These are phyloP conservation scores for Prinia subflava DNA, from an alignment of 2,113 vertebrate genomes.

Conservation along the genomic window DNA sequence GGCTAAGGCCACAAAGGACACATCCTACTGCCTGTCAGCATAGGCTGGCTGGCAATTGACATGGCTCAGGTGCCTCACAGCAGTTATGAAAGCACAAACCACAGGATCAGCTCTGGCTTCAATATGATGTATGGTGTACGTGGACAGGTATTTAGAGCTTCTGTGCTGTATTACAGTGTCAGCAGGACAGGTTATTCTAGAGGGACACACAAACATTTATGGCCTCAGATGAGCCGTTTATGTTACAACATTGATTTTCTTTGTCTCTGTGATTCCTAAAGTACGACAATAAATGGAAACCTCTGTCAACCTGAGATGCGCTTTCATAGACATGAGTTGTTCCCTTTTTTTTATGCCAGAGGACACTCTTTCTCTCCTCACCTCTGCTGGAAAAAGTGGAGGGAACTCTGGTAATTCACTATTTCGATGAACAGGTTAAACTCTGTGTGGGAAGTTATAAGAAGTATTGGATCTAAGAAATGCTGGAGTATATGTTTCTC, in stretches of 20 bases:
- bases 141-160: background rate
- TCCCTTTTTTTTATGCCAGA: background rate
- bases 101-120: background rate
- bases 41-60: background rate
- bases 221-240: background rate
- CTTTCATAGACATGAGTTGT: background rate
- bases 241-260: background rate
- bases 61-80: rapidly evolving
- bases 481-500: background rate
- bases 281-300: background rate
- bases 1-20: background rate
- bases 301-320: background rate
- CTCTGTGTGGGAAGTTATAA: background rate
- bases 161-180: background rate
- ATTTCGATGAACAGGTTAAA: background rate
- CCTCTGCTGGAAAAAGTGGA: background rate
- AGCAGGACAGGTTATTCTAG: background rate
- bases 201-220: background rate
- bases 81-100: background rate
- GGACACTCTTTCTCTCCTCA: background rate
- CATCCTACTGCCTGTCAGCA: background rate
- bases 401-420: background rate
- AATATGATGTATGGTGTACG: rapidly evolving
- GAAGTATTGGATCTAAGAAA: background rate
- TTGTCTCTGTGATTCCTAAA: background rate